Percentiles rank a stretch among this genome's conserved stretches.
phyloP scores from a whole-genome alignment of 2,797 vertebrate genomes.

The Monodelphis domestica region DNA sequence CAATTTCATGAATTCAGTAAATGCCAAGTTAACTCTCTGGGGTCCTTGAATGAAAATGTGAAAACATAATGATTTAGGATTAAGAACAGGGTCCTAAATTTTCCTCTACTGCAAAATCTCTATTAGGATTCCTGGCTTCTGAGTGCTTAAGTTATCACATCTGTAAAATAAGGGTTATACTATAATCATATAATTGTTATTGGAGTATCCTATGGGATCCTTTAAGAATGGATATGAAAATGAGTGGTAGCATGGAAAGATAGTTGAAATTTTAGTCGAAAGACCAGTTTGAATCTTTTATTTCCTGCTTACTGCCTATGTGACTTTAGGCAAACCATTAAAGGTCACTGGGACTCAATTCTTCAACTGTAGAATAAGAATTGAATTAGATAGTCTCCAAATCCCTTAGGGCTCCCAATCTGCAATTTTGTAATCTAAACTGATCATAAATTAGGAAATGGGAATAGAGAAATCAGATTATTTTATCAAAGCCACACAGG shows the following conservation, averaged over 20 bases:
- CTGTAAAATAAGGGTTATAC: not conserved
- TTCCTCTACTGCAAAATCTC: conserved; percentile 20
- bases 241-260: not conserved
- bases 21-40: conserved; percentile 24
- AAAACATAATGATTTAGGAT: conserved; percentile 1
- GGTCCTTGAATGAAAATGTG: conserved; percentile 28
- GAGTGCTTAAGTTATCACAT: not conserved
- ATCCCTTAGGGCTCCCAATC: not conserved
- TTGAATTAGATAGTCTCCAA: not conserved
- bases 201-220: not conserved
- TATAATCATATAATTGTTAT: not conserved
- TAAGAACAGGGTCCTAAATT: conserved; percentile 12
- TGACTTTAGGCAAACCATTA: not conserved
- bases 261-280: not conserved
- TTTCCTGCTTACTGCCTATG: not conserved
- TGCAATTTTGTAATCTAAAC: not conserved
- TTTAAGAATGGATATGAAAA: not conserved
- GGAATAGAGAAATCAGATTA: not conserved
- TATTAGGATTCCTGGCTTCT: conserved; percentile 26
- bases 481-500: not conserved
- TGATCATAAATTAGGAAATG: not conserved
- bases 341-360: not conserved
- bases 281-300: not conserved
- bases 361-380: not conserved
- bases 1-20: not conserved